These are phyloP conservation scores for Diachrysia chrysitis DNA, from an alignment of 2,888 invertebrate species.

Conservation along the genomic window DNA sequence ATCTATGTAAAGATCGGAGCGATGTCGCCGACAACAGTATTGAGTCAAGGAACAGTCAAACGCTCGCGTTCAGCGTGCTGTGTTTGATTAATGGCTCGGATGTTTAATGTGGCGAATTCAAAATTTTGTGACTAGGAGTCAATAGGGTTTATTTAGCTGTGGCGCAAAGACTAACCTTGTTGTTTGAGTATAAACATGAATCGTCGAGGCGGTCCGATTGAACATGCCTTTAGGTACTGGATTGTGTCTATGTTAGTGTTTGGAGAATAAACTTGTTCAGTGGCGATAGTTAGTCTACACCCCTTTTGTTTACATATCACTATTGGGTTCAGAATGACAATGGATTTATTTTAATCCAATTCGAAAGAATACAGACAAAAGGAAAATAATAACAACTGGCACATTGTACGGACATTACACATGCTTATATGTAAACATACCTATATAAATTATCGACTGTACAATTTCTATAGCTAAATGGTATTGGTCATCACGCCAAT, in stretches of 20 bases:
- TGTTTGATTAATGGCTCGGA: slow-evolving; percentile 57
- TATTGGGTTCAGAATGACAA: slow-evolving; percentile 70
- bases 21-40: slow-evolving; percentile 53
- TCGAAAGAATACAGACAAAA: slow-evolving; percentile 4
- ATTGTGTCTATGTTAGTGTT: slow-evolving; percentile 64
- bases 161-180: slow-evolving; percentile 35
- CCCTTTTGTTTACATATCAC: slow-evolving; percentile 79
- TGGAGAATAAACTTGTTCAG: slow-evolving; percentile 81
- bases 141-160: slow-evolving; percentile 44
- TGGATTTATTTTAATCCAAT: slow-evolving; percentile 70
- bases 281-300: slow-evolving; percentile 73
- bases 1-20: slow-evolving; percentile 66
- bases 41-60: slow-evolving; percentile 54
- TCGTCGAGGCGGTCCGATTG: slow-evolving; percentile 45
- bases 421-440: not conserved
- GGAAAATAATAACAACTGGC: not conserved
- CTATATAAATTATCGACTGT: no score
- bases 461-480: no score
- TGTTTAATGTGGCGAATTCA: slow-evolving; percentile 51
- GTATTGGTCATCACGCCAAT: no score
- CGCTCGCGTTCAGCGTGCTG: slow-evolving; percentile 35
- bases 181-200: slow-evolving; percentile 47
- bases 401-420: not conserved
- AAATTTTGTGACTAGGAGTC: slow-evolving; percentile 41
- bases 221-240: slow-evolving; percentile 31